Evolutionary conservation across 2,888 invertebrate species (phyloP), one percentile per base, ranked within the genome.

Genomic region (Drosophila bunnanda): DNA sequence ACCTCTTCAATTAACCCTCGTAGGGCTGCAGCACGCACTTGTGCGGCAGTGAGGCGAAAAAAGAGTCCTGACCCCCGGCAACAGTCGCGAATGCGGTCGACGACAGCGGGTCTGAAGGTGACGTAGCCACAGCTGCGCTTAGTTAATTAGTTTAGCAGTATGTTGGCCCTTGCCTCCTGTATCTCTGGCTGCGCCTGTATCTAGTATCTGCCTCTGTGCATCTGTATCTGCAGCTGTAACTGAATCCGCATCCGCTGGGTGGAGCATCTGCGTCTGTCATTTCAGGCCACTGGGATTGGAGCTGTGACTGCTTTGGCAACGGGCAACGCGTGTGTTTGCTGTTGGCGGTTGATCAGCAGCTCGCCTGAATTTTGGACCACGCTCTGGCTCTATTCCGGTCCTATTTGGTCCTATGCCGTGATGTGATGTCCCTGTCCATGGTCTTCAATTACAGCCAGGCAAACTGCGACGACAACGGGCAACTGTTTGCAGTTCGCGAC

Each of bases 111-210:
- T 70, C 36, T 58, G 55, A 69, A 69, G 61, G 53, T 70, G 70
- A 53, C 71, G 71, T 73, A 36, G 73, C 69, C 82, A 64, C 67
- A 80, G 79, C 74, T 77, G 81, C 74, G 83, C 85, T 84, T 85
- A 84, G 83, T 85, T 84, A 84, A 84, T 84, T 84, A 85, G 83
- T 84, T 84, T 84, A 85, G 83, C 78, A 83, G 78, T 78, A 71
- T 78, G 78, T 68, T 64, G 60, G 60, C 67, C 58, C 32, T 5
- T 20, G 32, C 32, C 32, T 32, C 48, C 25, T 53, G 46, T 60
- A 44, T 46, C 61, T 43, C 48, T 25, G 25, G 25, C 25, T 25
- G n/a, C n/a, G n/a, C 25, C 25, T 25, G 25, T 25, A 25, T 25
- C 25, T 25, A 25, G 25, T 25, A 25, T 25, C 25, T 25, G 25